Percentiles rank a stretch among this genome's conserved stretches.
These are phyloP conservation scores for Platyscapa corneri DNA, from an alignment of 1,140 invertebrate genomes.

Conservation along the genomic window DNA sequence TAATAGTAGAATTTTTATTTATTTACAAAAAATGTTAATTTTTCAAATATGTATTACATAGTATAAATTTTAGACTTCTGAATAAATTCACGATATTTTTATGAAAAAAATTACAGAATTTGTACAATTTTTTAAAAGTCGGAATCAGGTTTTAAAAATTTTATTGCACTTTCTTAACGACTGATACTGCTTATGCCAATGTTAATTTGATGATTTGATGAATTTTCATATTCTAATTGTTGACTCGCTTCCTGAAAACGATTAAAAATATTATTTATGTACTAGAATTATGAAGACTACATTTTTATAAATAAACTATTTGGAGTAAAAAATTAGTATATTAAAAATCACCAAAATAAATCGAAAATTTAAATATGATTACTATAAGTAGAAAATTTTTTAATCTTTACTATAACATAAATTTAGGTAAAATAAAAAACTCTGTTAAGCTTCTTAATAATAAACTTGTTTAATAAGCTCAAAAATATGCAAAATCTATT, in stretches of 20 bases:
- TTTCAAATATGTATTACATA: constrained; percentile 17
- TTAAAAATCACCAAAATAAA: too few species aligned
- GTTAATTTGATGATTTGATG: constrained; percentile 23
- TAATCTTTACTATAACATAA: too few species aligned
- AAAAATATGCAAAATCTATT: too few species aligned
- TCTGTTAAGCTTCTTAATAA: too few species aligned
- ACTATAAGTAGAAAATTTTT: too few species aligned
- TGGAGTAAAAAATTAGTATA: too few species aligned
- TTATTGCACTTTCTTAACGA: constrained; percentile 19
- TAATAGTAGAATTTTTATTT: constrained; percentile 13
- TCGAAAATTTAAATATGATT: too few species aligned
- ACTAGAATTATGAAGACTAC: not conserved
- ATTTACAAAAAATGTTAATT: constrained; percentile 29
- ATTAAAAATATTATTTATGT: not conserved
- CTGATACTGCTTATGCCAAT: constrained; percentile 33
- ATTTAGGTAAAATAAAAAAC: too few species aligned
- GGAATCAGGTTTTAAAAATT: not conserved
- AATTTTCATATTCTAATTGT: constrained; percentile 23
- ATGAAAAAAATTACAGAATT: constrained; percentile 30
- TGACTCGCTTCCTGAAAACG: constrained; percentile 41
- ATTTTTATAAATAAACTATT: too few species aligned
- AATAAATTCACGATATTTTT: constrained; percentile 20
- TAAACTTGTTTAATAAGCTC: too few species aligned
- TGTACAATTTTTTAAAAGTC: constrained; percentile 30
- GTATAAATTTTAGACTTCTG: constrained; percentile 14